Conservation (phyloP, 2,113 vertebrate species). For the Elanoides forficatus region DNA sequence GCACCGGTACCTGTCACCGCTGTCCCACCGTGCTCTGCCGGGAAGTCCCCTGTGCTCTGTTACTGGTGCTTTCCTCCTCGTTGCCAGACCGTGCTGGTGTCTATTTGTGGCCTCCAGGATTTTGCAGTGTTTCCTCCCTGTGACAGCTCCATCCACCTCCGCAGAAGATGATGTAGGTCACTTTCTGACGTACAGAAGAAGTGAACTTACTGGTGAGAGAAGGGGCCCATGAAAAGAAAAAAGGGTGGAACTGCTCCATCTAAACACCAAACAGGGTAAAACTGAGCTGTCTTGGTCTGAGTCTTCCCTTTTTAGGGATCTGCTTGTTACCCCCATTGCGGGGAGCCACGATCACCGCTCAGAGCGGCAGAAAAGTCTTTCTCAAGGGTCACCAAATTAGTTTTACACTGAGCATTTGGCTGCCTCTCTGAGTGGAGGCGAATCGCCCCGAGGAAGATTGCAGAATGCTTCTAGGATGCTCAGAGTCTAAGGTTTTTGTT, state of each 20-base stretch:
- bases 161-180: not conserved
- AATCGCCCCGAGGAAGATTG: not conserved
- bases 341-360: not conserved
- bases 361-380: not conserved
- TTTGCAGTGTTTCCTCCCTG: not conserved
- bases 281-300: not conserved
- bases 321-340: accelerated
- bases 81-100: not conserved
- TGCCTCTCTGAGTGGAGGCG: not conserved
- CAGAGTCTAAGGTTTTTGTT: not conserved
- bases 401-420: not conserved
- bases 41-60: not conserved
- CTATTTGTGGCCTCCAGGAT: not conserved
- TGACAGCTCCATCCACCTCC: not conserved
- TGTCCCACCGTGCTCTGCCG: not conserved
- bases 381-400: not conserved
- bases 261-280: not conserved
- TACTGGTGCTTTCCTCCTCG: not conserved
- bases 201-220: not conserved
- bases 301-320: not conserved
- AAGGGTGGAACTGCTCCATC: not conserved
- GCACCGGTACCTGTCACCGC: not conserved
- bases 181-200: not conserved
- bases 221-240: not conserved
- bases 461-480: not conserved